phyloP scores from a whole-genome alignment of 2,113 vertebrate species.

The Camelus bactrianus region DNA sequence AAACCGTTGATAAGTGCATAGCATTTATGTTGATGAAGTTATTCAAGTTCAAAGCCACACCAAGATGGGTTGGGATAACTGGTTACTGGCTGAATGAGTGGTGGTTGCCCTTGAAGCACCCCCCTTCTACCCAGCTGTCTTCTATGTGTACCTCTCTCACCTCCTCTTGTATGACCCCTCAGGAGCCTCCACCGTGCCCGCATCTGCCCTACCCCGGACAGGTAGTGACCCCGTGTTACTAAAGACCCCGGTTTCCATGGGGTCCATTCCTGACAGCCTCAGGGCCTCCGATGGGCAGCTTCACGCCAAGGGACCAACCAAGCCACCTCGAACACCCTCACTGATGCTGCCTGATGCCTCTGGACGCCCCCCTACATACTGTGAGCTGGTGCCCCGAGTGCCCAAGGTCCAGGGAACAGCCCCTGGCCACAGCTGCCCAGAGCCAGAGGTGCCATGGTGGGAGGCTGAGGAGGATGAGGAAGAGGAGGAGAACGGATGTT shows the following conservation, averaged over 20 bases:
- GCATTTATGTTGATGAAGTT: background rate
- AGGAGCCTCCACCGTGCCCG: slow-evolving; percentile 59
- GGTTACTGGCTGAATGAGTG: background rate
- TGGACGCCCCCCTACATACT: slow-evolving; percentile 81
- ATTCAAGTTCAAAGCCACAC: background rate
- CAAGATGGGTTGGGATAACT: too few species aligned
- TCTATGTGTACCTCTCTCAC: background rate
- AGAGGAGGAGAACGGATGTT: slow-evolving; percentile 76
- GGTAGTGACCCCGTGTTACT: slow-evolving; percentile 91
- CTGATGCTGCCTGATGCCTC: slow-evolving; percentile 82
- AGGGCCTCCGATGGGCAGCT: slow-evolving; percentile 93
- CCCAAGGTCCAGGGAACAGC: background rate
- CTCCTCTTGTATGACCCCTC: slow-evolving; percentile 15
- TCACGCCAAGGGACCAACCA: slow-evolving; percentile 90
- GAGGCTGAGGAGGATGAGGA: slow-evolving; percentile 21
- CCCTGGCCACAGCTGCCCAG: background rate
- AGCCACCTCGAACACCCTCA: slow-evolving; percentile 89
- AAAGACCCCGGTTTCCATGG: slow-evolving; percentile 69
- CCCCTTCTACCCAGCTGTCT: background rate
- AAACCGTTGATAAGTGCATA: background rate
- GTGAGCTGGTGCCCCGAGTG: slow-evolving; percentile 88
- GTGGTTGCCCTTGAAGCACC: background rate
- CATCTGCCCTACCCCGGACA: slow-evolving; percentile 89
- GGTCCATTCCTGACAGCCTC: slow-evolving; percentile 79
- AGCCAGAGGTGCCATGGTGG: slow-evolving; percentile 64